Conservation (phyloP, 2,113 vertebrate species). For the Plestiodon gilberti region DNA sequence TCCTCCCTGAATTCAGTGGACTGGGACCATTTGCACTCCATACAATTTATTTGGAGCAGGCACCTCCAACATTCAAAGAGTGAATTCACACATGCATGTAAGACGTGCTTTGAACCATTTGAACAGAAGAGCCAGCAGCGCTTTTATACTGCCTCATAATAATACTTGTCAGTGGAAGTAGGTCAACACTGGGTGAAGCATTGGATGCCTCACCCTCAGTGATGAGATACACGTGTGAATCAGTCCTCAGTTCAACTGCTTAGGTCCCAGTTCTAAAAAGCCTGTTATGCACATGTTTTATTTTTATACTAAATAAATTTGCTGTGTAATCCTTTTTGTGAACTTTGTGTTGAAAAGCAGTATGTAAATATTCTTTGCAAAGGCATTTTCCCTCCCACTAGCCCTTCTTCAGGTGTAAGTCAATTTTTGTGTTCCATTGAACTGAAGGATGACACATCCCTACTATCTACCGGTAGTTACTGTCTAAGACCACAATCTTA, state of each 20-base stretch:
- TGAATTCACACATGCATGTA: not conserved
- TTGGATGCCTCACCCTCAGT: not conserved
- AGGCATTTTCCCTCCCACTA: not conserved
- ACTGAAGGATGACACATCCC: not conserved
- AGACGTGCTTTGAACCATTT: not conserved
- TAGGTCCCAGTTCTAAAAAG: not conserved
- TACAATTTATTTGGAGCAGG: not conserved
- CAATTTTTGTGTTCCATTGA: too few relatives aligned
- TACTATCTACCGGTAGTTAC: too few relatives aligned
- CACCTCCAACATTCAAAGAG: not conserved
- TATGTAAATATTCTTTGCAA: not conserved
- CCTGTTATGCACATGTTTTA: too few relatives aligned
- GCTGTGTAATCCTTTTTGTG: too few relatives aligned
- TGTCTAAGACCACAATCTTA: not conserved
- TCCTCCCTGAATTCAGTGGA: not conserved
- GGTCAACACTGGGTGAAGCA: not conserved
- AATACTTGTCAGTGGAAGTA: not conserved
- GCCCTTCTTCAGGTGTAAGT: not conserved
- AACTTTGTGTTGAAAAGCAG: too few relatives aligned
- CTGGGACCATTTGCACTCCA: not conserved
- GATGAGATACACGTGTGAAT: not conserved
- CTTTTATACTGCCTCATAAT: not conserved
- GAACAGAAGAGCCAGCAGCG: not conserved
- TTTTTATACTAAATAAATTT: too few relatives aligned
- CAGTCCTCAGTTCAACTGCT: not conserved